Base-by-base conservation (phyloP, 1,140 invertebrate genomes). In the Zaprionus ghesquierei region DNA sequence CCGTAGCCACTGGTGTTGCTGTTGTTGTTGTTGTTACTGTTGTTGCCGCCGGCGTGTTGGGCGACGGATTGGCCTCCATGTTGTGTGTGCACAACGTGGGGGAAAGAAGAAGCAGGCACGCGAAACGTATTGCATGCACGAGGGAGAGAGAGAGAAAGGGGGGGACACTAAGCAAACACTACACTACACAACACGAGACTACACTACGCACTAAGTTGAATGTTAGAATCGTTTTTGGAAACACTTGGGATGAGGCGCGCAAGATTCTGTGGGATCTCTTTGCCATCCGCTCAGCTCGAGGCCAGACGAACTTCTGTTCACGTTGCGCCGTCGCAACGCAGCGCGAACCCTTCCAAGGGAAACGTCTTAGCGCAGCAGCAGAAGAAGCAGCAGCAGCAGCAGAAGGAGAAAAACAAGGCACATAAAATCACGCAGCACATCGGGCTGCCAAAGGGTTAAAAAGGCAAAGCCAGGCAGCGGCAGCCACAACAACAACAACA, bases 291-390 rank as follows among this genome's bases (percentile, higher is more conserved):
- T 87, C 78, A 87, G 80, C 82, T 84, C 82, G 87, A 90, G 82
- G 87, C 82, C 87, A 90, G 87, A 87, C 75, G 75, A 87, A 86
- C 77, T 90, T 90, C 87, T 90, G 87, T 79, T 77, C 44, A 73
- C 55, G 63, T 29, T 44, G 33, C 27, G 51, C 22, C 53, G 55
- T 65, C 44, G 71, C 77, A 77, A 66, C 80, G 46, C 29, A 78
- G 68, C 72, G 54, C 61, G 72, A 86, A 90, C 86, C 85, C 86
- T 89, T 89, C 78, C 50, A 49, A 79, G 73, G 79, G 76, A 73
- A 75, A 76, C 69, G 68, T 69, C 76, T 76, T 81, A 25, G 65
- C 18, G 65, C 18, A 20, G 18, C 8, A 44, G 18, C 9, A 44
- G 41, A 13, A 44, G 18, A 9, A 44, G 38, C 15, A 20, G 38